Base-by-base conservation (phyloP, 2,888 invertebrate species). In the Phymatocera aterrima region DNA sequence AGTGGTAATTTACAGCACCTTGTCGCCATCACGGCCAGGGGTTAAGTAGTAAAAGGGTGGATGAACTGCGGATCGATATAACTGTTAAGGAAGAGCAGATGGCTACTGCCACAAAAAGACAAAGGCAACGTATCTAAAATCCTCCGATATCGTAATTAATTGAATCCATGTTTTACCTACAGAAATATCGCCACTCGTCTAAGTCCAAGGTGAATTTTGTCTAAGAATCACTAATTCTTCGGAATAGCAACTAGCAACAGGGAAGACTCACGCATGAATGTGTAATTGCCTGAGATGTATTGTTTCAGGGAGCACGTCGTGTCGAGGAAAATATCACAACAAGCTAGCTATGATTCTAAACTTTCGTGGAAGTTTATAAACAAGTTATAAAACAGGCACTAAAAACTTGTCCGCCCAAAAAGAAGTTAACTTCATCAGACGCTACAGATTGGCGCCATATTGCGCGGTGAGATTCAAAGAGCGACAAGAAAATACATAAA, bases 41-140 rank as follows among this genome's bases (percentile, higher is more conserved):
- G 72, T 72, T 72, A 72, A 72, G 72, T 72, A 72, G 48, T 51
- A 72, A 18, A 72, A 72, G 72, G 72, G 48, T 72, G 48, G 72
- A 72, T 72, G 72, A 72, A 72, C 72, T 51, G 72, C 51, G 51
- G 51, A 48, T 72, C 72, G 72, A 72, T 72, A n/a, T n/a, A 72
- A 72, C 72, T 72, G 72, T 51, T 72, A 51, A 72, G 48, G 72
- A 72, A 72, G 43, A 72, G 72, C 72, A 72, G 72, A 72, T 72
- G 72, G 72, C 72, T 34, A 72, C 28, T 15, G 21, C 24, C 15
- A 18, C 31, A 72, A 51, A 72, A 72, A 21, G 72, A 51, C 72
- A 72, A 51, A 72, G 72, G 40, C 18, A 34, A 34, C 72, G 31
- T 34, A 15, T 31, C 51, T 31, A 34, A 51, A 72, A 18, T 51